Conservation (phyloP, 23 tunicate species). For the Clavelina lepadiformis region DNA sequence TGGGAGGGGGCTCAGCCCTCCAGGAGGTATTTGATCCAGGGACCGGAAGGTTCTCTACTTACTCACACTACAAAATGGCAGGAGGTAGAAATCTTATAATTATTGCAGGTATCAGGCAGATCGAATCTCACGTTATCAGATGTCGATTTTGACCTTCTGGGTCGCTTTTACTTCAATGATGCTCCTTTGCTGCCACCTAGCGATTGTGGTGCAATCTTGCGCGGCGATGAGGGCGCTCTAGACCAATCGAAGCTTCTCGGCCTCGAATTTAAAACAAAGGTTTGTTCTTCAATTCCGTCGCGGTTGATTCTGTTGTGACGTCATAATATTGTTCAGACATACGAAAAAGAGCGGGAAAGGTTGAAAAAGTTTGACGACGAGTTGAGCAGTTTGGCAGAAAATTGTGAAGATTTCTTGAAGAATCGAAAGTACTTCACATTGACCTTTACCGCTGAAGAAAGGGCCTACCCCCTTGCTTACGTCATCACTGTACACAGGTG, state of each 20-base stretch:
- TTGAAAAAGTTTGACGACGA: slow-evolving; percentile 13
- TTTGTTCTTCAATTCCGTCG: no score
- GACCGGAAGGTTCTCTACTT: no score
- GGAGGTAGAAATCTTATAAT: no score
- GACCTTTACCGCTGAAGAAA: slow-evolving; percentile 71
- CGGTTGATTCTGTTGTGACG: not conserved
- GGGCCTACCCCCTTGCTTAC: slow-evolving; percentile 83
- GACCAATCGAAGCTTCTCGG: slow-evolving; percentile 1
- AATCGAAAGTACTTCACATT: slow-evolving; percentile 33
- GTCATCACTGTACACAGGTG: slow-evolving; percentile 80
- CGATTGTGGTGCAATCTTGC: slow-evolving; percentile 8
- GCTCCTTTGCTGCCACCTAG: slow-evolving; percentile 12
- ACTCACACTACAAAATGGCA: no score
- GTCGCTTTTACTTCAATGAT: no score
- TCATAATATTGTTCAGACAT: slow-evolving; percentile 19
- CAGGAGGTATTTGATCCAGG: no score
- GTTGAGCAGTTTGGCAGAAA: slow-evolving; percentile 12
- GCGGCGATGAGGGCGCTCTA: slow-evolving; percentile 21
- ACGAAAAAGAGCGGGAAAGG: slow-evolving; percentile 6
- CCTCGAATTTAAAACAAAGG: slow-evolving; percentile 37
- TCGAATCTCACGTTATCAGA: no score
- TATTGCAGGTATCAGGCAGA: no score
- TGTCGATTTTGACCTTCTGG: no score
- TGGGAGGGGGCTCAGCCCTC: no score
- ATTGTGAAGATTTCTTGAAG: slow-evolving; percentile 40